These are phyloP conservation scores for Gadus macrocephalus DNA, from an alignment of 2,113 vertebrate species.

Conservation along the genomic window DNA sequence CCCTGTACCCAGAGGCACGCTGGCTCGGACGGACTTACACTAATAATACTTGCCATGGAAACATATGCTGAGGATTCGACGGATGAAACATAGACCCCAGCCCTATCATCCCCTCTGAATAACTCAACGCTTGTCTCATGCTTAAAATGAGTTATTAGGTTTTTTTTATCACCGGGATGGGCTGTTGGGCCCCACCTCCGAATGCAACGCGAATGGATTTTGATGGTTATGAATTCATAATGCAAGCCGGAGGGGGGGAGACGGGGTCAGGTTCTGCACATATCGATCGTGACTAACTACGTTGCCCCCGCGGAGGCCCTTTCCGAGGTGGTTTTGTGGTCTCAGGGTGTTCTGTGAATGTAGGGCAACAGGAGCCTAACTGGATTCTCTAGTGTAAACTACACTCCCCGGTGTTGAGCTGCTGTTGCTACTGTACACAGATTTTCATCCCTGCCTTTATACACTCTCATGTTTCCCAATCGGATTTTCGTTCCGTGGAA, in stretches of 20 bases:
- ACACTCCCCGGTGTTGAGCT: constrained; percentile 40
- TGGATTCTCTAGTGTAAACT: constrained; percentile 48
- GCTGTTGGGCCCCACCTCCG: neutral
- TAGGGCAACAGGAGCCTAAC: constrained; percentile 35
- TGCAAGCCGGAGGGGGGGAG: constrained; percentile 1
- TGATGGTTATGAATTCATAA: constrained; percentile 60
- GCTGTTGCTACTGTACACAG: constrained; percentile 60
- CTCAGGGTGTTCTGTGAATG: constrained; percentile 25
- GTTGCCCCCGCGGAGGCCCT: constrained; percentile 31
- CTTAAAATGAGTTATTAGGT: constrained; percentile 30
- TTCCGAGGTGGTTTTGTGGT: constrained; percentile 30
- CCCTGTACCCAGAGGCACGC: constrained; percentile 54
- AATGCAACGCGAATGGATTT: constrained; percentile 42
- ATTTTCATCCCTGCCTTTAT: constrained; percentile 46
- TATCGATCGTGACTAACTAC: constrained; percentile 65
- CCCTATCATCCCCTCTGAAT: constrained; percentile 47
- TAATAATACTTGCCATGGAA: constrained; percentile 66
- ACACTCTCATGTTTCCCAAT: constrained; percentile 27
- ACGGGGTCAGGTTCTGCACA: constrained; percentile 43
- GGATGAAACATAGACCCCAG: no score
- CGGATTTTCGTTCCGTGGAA: constrained; percentile 3
- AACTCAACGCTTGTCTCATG: constrained; percentile 34
- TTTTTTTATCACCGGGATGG: constrained; percentile 4
- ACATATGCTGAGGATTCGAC: constrained; percentile 10
- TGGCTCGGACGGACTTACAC: constrained; percentile 49